These are phyloP conservation scores for Cantharis rufa DNA, from an alignment of 2,888 invertebrate species.

Conservation along the genomic window DNA sequence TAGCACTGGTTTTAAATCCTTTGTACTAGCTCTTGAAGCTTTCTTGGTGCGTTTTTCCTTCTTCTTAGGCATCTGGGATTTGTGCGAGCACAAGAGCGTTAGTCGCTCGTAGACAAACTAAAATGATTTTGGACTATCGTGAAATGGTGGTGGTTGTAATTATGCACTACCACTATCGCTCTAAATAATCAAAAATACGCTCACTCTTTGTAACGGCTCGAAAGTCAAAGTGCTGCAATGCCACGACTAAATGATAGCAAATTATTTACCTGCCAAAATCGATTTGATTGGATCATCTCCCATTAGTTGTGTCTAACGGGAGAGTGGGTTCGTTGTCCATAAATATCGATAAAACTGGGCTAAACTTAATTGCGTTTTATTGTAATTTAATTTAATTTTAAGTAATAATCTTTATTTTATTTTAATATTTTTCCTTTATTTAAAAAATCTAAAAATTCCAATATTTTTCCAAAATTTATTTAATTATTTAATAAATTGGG, in stretches of 20 bases:
- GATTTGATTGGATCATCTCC: constrained; percentile 60
- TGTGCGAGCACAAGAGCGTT: constrained; percentile 45
- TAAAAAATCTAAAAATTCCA: neutral
- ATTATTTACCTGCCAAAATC: constrained; percentile 52
- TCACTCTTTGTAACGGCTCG: constrained; percentile 43
- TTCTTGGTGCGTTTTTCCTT: constrained; percentile 32
- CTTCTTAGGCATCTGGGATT: constrained; percentile 47
- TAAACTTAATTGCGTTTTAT: constrained; percentile 65
- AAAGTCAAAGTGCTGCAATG: constrained; percentile 51
- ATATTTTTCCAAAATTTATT: neutral
- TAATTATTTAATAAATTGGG: neutral
- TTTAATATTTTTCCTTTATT: neutral
- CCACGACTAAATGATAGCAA: constrained; percentile 52
- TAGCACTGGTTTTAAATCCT: constrained; percentile 21
- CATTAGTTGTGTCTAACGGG: constrained; percentile 78
- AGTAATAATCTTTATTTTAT: neutral
- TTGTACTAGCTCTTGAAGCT: constrained; percentile 22
- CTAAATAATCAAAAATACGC: neutral
- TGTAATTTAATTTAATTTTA: constrained; percentile 60
- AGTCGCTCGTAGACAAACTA: constrained; percentile 50
- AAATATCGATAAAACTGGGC: constrained; percentile 78
- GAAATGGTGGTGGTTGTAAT: constrained; percentile 35
- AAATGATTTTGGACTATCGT: constrained; percentile 35
- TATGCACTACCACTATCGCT: neutral
- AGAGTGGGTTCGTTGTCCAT: constrained; percentile 79